A percentile compares a stretch with the other conserved stretches of the same genome.
phyloP scores from a whole-genome alignment of 1,140 invertebrate species.

The Artemia franciscana region DNA sequence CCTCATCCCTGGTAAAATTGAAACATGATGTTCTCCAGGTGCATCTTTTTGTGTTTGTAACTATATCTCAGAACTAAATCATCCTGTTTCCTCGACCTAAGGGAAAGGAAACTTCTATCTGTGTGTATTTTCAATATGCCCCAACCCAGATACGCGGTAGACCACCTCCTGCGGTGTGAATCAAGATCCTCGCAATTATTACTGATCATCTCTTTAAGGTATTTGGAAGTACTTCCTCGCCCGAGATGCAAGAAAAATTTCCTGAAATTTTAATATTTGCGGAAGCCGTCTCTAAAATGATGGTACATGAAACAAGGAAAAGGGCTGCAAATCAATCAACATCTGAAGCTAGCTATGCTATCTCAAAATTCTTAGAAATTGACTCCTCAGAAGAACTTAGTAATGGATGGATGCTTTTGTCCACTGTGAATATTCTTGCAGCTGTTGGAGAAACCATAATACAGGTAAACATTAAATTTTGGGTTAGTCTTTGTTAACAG shows the following conservation, averaged over 20 bases:
- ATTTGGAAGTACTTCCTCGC: constrained; percentile 63
- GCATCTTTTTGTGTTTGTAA: constrained; percentile 1
- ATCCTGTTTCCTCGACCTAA: background rate
- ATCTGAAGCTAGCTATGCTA: constrained; percentile 79
- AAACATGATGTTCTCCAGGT: background rate
- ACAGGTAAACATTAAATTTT: constrained; percentile 23
- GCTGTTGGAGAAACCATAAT: constrained; percentile 52
- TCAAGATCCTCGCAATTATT: constrained; percentile 1
- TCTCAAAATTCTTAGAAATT: constrained; percentile 85
- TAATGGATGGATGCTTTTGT: constrained; percentile 87
- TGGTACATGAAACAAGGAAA: constrained; percentile 80
- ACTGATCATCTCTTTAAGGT: constrained; percentile 30
- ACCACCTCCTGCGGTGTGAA: background rate
- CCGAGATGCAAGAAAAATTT: constrained; percentile 86
- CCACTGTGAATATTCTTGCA: constrained; percentile 59
- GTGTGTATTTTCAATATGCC: background rate
- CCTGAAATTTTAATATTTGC: constrained; percentile 77
- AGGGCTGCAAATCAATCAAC: constrained; percentile 86
- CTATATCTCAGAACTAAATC: constrained; percentile 12
- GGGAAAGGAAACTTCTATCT: background rate
- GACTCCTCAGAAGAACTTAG: constrained; percentile 73
- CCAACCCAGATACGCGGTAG: too few relatives aligned
- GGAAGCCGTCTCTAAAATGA: constrained; percentile 76
- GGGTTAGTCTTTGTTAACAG: too few relatives aligned
- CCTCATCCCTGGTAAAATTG: too few relatives aligned